A percentile compares a stretch with the other conserved stretches of the same genome.
phyloP scores from a whole-genome alignment of 2,797 vertebrate species.

The Onychomys torridus region DNA sequence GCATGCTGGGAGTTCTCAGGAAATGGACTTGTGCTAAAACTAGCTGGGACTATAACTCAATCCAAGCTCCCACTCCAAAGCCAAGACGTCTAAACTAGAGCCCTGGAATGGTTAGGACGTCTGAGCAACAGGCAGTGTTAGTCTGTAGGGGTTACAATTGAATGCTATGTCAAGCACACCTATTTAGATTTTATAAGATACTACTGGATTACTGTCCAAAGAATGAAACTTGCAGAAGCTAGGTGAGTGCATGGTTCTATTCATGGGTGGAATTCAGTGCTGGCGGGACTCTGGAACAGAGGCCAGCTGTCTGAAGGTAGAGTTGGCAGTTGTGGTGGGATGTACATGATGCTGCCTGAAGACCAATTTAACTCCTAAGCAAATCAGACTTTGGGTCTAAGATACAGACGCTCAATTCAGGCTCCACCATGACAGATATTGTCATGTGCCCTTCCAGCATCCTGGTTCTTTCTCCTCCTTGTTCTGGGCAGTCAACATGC shows the following conservation, averaged over 20 bases:
- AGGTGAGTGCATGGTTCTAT: neutral
- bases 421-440: neutral
- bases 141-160: neutral
- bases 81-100: slow-evolving; percentile 26
- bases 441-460: neutral
- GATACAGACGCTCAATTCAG: neutral
- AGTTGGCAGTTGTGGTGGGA: neutral
- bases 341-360: neutral
- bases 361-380: slow-evolving; percentile 27
- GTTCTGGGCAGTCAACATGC: neutral
- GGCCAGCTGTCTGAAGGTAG: neutral
- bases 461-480: neutral
- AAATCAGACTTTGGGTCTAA: neutral
- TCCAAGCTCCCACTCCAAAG: neutral
- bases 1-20: slow-evolving; percentile 40
- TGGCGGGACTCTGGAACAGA: neutral
- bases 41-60: neutral
- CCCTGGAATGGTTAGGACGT: neutral
- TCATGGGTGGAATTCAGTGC: slow-evolving; percentile 47
- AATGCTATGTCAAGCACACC: slow-evolving; percentile 17
- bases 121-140: neutral
- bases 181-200: slow-evolving; percentile 3
- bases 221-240: slow-evolving; percentile 9
- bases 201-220: neutral
- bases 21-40: slow-evolving; percentile 31